A percentile compares a stretch with the other conserved stretches of the same genome.
Evolutionary conservation across 1,140 invertebrate genomes (phyloP).

Genomic region (Goniozus legneri): DNA sequence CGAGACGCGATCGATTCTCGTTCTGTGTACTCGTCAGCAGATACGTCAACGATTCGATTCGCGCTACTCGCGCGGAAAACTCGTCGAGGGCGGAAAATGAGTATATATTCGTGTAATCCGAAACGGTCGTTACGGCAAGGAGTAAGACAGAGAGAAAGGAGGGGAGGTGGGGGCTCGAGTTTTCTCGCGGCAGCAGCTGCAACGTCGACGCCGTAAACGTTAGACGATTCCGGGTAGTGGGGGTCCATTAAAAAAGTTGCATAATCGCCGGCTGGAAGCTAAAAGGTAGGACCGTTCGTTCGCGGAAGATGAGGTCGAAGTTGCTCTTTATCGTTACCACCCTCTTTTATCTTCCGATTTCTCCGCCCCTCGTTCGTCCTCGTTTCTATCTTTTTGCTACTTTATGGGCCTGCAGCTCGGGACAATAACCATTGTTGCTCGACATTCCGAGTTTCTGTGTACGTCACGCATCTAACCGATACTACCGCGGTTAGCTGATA

Average conservation of each 20-base stretch:
- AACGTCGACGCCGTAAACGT: no score
- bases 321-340: not conserved
- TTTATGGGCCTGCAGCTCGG: slow-evolving; percentile 5
- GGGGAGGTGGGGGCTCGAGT: not conserved
- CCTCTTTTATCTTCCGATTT: not conserved
- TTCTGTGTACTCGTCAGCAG: no score
- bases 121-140: no score
- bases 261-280: not conserved
- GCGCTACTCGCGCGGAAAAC: no score
- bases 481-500: no score
- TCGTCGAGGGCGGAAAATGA: no score
- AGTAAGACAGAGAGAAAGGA: not conserved
- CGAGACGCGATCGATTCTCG: no score
- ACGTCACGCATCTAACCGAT: no score
- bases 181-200: no score
- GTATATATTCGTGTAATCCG: no score
- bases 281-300: not conserved
- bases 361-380: not conserved
- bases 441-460: slow-evolving; percentile 24
- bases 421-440: slow-evolving; percentile 43
- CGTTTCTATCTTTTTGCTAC: not conserved
- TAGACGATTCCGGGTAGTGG: not conserved
- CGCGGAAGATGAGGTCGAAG: not conserved
- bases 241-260: slow-evolving; percentile 7
- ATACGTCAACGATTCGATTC: no score